Evolutionary conservation across 2,797 vertebrate species (phyloP).

Genomic region (Rhinogobio ventralis): DNA sequence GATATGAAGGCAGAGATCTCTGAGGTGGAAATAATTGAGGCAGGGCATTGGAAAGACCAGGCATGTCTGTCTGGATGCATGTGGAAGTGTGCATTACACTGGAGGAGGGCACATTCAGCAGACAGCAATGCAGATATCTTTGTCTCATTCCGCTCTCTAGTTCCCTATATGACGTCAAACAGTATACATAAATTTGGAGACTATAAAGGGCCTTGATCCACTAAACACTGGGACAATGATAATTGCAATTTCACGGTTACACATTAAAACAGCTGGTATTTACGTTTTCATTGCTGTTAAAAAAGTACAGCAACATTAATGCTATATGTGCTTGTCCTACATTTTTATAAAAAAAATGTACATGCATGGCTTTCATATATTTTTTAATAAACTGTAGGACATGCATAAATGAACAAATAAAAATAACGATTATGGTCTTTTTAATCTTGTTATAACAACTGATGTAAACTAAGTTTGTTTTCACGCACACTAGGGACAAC

Average conservation of each 20-base stretch:
- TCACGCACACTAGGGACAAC: neutral
- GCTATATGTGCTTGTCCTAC: neutral
- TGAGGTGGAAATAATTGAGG: constrained; percentile 44
- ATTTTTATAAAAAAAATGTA: neutral
- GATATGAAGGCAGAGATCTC: constrained; percentile 44
- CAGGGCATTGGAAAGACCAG: constrained; percentile 20
- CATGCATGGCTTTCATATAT: neutral
- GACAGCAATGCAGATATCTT: constrained; percentile 3
- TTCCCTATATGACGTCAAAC: neutral
- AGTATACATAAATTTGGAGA: neutral
- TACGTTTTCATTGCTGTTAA: neutral
- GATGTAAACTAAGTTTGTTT: neutral
- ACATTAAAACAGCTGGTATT: neutral
- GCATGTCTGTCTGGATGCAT: neutral
- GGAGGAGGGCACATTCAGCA: neutral
- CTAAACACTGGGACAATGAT: neutral
- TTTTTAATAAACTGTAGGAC: neutral
- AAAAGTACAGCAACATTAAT: neutral
- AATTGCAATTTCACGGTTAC: neutral
- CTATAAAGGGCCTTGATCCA: neutral
- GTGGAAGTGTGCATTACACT: constrained; percentile 26
- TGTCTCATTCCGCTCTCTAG: neutral
- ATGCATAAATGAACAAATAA: neutral
- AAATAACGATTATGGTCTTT: neutral
- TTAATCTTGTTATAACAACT: neutral